phyloP scores from a whole-genome alignment of 2,888 invertebrate genomes.

The Junonia oenone region DNA sequence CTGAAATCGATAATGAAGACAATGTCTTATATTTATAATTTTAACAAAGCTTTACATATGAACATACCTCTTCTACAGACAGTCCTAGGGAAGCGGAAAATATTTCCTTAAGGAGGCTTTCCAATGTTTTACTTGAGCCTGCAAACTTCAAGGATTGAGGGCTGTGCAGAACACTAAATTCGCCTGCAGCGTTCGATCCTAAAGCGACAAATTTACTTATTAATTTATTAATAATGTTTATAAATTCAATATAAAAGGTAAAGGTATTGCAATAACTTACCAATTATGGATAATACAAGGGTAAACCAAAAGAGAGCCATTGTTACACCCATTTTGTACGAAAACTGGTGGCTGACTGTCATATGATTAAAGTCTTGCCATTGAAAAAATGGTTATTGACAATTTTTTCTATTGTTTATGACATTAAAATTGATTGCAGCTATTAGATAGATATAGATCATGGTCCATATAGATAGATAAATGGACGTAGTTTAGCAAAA shows the following conservation, averaged over 20 bases:
- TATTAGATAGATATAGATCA: too few relatives aligned
- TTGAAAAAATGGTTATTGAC: conserved; percentile 4
- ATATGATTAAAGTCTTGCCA: conserved; percentile 67
- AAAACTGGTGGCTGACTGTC: conserved; percentile 56
- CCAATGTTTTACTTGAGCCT: conserved; percentile 81
- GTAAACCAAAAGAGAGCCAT: conserved; percentile 61
- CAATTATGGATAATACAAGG: conserved; percentile 55
- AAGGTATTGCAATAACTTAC: conserved; percentile 45
- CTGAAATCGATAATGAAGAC: not conserved
- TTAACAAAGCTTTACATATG: not conserved
- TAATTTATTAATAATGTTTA: not conserved
- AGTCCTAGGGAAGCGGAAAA: conserved; percentile 85
- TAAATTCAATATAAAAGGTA: conserved; percentile 5
- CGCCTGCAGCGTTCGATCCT: conserved; percentile 80
- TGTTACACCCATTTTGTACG: conserved; percentile 60
- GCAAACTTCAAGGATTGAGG: conserved; percentile 85
- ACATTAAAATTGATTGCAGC: not conserved
- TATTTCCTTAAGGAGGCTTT: conserved; percentile 84
- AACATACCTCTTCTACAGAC: conserved; percentile 83
- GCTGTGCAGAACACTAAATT: conserved; percentile 83
- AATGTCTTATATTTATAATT: not conserved
- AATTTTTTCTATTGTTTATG: not conserved
- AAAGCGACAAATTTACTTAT: conserved; percentile 30
- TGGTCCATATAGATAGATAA: too few relatives aligned
- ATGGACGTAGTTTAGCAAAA: too few relatives aligned